These are phyloP conservation scores for Paracyprichromis sp. DNA, from an alignment of 2,113 vertebrate genomes.

Conservation along the genomic window DNA sequence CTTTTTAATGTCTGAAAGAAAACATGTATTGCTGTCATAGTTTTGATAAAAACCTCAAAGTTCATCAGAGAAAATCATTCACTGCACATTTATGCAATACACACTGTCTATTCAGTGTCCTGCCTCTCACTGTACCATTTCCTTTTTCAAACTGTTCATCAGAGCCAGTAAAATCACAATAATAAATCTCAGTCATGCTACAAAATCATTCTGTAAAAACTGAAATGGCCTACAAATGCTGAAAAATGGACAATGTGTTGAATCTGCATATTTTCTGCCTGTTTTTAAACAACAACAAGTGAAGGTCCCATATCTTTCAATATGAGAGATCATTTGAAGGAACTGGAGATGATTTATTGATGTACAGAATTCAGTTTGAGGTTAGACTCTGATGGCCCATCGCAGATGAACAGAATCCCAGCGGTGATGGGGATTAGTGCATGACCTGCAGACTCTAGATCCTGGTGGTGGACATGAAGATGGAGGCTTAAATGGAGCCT, in stretches of 20 bases:
- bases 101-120: not conserved
- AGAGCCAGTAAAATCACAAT: not conserved
- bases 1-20: not conserved
- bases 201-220: not conserved
- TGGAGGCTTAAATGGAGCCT: not conserved
- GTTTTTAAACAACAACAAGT: not conserved
- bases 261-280: not conserved
- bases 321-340: not conserved
- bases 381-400: not conserved
- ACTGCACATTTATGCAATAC: not conserved
- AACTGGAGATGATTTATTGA: not conserved
- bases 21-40: not conserved
- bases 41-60: not conserved
- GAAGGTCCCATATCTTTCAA: not conserved
- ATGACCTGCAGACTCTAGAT: fast-evolving
- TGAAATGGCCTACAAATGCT: not conserved
- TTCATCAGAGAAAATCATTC: not conserved
- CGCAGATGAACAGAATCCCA: not conserved
- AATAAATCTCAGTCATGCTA: not conserved
- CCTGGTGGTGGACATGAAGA: not conserved
- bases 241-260: not conserved
- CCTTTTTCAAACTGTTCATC: fast-evolving
- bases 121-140: too few relatives aligned
- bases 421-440: fast-evolving
- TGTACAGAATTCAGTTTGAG: not conserved